Evolutionary conservation across 2,797 vertebrate genomes (phyloP), one percentile per base, ranked within the genome.

Genomic region (Microctenopoma stevenorrisi): DNA sequence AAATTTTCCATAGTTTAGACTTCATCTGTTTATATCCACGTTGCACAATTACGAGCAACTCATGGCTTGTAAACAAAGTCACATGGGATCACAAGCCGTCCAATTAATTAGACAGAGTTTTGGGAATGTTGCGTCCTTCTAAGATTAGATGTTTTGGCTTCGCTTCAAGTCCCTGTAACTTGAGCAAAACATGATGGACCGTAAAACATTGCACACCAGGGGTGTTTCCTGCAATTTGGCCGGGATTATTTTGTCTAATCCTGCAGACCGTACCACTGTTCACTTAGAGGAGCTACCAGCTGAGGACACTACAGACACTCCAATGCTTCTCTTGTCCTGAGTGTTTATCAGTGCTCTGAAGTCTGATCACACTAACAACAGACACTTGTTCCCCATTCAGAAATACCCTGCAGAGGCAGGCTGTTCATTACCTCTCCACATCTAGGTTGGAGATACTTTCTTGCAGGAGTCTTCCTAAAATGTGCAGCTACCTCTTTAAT

Each of bases 91-190:
- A 57, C 43, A 67, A 63, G 65, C 66, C 25, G 51, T 40, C 53
- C 48, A 48, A 46, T 76, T 78, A 66, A 78, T 78, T 72, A 47
- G 48, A 47, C 10, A 33, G 67, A 37, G 2, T 42, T 75, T 65
- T 64, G 38, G 47, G 57, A 74, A 75, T 4, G 50, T 61, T 38
- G 57, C 52, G 28, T 68, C 25, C 18, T 35, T 74, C 58, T 18
- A 14, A 63, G n/a, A 58, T 71, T 15, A 33, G 40, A 62, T n/a
- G 52, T 47, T 62, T 56, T 60, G 55, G 65, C 53, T 76, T 13
- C 26, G 0, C 33, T 46, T 72, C 52, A 48, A 22, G 54, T 57
- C 46, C 46, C 25, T 61, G 47, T 40, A 56, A 74, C 0, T 9
- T 38, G 43, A 70, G 62, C 7, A 1, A 26, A 15, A 38, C 51